These are phyloP conservation scores for Charaxes varanes DNA, from an alignment of 1,140 invertebrate species.

Conservation along the genomic window DNA sequence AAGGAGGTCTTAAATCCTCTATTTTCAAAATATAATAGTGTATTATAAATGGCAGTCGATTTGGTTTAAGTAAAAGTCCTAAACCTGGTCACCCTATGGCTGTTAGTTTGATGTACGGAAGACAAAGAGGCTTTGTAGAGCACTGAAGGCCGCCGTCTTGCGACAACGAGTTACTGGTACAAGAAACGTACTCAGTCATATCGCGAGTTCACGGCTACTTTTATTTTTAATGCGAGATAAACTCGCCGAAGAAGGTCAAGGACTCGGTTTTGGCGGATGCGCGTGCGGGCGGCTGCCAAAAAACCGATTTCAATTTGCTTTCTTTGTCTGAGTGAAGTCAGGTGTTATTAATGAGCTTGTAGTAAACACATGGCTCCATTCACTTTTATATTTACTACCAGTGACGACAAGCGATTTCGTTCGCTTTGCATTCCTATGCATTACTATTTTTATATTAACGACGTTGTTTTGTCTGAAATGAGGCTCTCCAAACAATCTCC, in stretches of 20 bases:
- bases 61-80: background rate
- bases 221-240: constrained; percentile 62
- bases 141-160: constrained; percentile 49
- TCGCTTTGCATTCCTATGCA: too few species aligned
- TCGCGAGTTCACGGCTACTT: constrained; percentile 59
- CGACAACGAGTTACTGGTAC: constrained; percentile 51
- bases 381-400: too few species aligned
- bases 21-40: too few species aligned
- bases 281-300: constrained; percentile 40
- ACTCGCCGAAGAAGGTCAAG: constrained; percentile 61
- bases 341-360: constrained; percentile 27
- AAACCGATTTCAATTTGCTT: constrained; percentile 40
- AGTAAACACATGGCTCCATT: constrained; percentile 23
- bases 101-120: constrained; percentile 15
- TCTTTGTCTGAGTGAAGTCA: constrained; percentile 32
- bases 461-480: too few species aligned
- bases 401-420: too few species aligned
- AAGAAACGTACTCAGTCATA: constrained; percentile 42
- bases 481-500: too few species aligned
- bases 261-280: constrained; percentile 60
- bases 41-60: too few species aligned
- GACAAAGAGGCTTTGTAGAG: constrained; percentile 61
- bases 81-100: background rate
- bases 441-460: too few species aligned
- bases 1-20: too few species aligned